Conservation (phyloP, 92 coral and sea anemone species). For the Palythoa caribaeorum region DNA sequence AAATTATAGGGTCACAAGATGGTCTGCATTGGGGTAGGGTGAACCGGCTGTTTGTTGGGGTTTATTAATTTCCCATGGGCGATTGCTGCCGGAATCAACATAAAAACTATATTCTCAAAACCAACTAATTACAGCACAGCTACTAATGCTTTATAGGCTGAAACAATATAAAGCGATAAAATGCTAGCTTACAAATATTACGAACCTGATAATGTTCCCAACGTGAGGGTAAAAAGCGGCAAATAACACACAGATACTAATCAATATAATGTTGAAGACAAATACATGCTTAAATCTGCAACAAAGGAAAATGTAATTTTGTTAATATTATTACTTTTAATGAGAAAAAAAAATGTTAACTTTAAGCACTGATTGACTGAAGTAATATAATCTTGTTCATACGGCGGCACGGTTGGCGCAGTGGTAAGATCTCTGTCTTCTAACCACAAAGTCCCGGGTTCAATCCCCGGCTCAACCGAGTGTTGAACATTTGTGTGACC, state of each 20-base stretch:
- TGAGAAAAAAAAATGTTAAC: neutral
- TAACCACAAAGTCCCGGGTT: too few species aligned
- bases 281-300: slow-evolving; percentile 81
- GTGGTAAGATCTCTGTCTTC: too few species aligned
- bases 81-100: too few species aligned
- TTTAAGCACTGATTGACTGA: neutral
- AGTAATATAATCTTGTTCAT: neutral
- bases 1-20: too few species aligned
- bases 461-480: too few species aligned
- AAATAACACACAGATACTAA: slow-evolving; percentile 73
- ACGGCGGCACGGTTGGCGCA: too few species aligned
- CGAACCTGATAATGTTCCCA: slow-evolving; percentile 94
- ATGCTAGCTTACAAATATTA: neutral
- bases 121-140: neutral
- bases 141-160: neutral
- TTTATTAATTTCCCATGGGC: too few species aligned
- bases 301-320: neutral
- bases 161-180: neutral
- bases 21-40: too few species aligned
- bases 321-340: neutral
- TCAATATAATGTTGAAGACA: slow-evolving; percentile 74
- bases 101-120: too few species aligned
- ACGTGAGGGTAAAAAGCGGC: slow-evolving; percentile 98
- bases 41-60: too few species aligned
- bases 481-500: too few species aligned